Conservation (phyloP, 2,888 invertebrate species). For the Nephrocerus scutellatus region DNA sequence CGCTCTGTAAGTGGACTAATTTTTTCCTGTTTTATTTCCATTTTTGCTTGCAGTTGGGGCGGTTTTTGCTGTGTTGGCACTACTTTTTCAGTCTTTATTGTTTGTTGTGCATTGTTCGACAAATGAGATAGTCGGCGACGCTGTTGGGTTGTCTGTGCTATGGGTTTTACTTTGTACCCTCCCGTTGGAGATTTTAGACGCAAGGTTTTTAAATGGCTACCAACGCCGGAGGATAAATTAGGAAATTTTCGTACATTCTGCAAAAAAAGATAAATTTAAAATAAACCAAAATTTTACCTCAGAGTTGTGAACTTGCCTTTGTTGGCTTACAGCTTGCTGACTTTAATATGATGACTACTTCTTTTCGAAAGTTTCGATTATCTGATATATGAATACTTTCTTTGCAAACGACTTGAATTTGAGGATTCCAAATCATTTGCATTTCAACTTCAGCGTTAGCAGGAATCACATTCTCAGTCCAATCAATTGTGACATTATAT, state of each 20-base stretch:
- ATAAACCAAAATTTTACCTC: no score
- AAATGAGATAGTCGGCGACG: constrained; percentile 8
- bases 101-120: constrained; percentile 13
- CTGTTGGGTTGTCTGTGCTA: constrained; percentile 39
- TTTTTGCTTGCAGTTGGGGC: constrained; percentile 7
- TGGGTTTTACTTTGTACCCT: constrained; percentile 41
- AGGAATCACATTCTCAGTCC: constrained; percentile 52
- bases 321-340: constrained; percentile 44
- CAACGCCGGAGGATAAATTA: constrained; percentile 29
- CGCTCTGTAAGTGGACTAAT: constrained; percentile 5
- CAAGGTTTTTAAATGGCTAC: constrained; percentile 31
- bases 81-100: constrained; percentile 18
- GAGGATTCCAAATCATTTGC: constrained; percentile 60
- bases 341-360: constrained; percentile 59
- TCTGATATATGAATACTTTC: constrained; percentile 60
- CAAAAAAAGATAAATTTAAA: no score
- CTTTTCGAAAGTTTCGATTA: constrained; percentile 58
- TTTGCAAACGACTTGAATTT: constrained; percentile 53
- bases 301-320: constrained; percentile 35
- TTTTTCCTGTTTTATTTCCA: constrained; percentile 14
- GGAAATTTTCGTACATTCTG: constrained; percentile 41
- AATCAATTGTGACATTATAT: constrained; percentile 53
- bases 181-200: constrained; percentile 43
- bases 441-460: constrained; percentile 53
- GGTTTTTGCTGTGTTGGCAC: constrained; percentile 9